Conservation (phyloP, 1,140 invertebrate genomes). For the Mercenaria mercenaria region DNA sequence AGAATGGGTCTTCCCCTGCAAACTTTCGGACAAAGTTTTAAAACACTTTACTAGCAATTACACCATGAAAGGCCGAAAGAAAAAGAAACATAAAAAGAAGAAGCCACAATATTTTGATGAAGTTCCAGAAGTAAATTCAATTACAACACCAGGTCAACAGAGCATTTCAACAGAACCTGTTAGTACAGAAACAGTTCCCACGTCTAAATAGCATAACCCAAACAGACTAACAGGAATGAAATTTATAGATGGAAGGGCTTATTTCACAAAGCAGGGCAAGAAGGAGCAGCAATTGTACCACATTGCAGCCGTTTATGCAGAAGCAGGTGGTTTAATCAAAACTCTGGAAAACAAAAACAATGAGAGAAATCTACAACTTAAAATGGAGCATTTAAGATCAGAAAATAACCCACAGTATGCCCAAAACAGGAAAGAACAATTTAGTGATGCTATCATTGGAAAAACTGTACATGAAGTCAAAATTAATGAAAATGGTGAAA, state of each 20-base stretch:
- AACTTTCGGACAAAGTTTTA: background rate
- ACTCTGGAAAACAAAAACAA: background rate
- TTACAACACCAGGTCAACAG: too few species aligned
- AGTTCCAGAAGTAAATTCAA: too few species aligned
- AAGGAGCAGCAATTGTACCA: background rate
- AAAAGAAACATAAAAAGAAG: too few species aligned
- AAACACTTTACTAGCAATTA: slow-evolving; percentile 16
- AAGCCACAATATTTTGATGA: too few species aligned
- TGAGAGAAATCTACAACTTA: background rate
- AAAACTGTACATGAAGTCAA: background rate
- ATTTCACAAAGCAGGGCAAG: background rate
- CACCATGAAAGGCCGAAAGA: slow-evolving; percentile 47
- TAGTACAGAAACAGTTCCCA: too few species aligned
- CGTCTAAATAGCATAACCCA: too few species aligned
- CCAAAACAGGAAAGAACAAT: too few species aligned
- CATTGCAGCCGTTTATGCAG: background rate
- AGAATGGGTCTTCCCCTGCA: too few species aligned
- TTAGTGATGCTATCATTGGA: background rate
- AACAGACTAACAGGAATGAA: too few species aligned
- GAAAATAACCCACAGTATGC: too few species aligned
- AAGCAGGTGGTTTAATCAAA: background rate
- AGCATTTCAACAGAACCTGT: too few species aligned
- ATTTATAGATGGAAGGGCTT: background rate
- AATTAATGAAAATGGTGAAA: background rate
- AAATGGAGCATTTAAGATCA: too few species aligned